Evolutionary conservation across 1,140 invertebrate species (phyloP), one percentile per base, ranked within the genome.

Genomic region (Cheumatopsyche charites): DNA sequence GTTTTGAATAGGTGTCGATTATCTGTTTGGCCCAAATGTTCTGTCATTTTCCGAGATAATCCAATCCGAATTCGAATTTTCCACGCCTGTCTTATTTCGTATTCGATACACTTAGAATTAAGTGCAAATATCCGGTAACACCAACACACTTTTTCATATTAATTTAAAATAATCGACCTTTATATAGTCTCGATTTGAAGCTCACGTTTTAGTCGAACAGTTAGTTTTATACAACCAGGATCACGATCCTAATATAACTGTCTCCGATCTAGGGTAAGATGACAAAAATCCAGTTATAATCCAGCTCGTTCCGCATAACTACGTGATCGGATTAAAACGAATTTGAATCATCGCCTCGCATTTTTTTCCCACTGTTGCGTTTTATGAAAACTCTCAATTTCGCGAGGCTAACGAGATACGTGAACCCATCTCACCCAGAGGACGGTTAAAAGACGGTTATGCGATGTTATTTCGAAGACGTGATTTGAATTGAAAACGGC

Each of bases 401-500:
- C 9, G 19, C 9, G 9, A 52, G 21, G 23, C 25, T 58, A 58
- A n/a, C 55, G 55, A 58, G 55, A 58, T 58, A 13, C 21, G 55
- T 25, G 55, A 58, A 25, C 55, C 23, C 23, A 26, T 25, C 21
- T n/a, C 55, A 26, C 19, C 23, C 23, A 7, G 19, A 58, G 55
- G 13, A 58, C 55, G 21, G 19, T 58, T 58, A 58, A 58, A 58
- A 19, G 29, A 36, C 15, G 47, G 47, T 25, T n/a, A n/a, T n/a
- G 25, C 23, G 55, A 58, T 58, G 55, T 25, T 58, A 58, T 52
- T 52, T 52, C 47, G 15, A 52, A 19, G 19, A 52, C 47, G 47
- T 52, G 47, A 52, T 52, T 52, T 52, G 47, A 52, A 52, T 52
- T 52, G n/a, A 17, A 52, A 52, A 52, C 19, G 47, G 15, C 19